Evolutionary conservation across 2,113 vertebrate genomes (phyloP).

Genomic region (Bubo scandiacus): DNA sequence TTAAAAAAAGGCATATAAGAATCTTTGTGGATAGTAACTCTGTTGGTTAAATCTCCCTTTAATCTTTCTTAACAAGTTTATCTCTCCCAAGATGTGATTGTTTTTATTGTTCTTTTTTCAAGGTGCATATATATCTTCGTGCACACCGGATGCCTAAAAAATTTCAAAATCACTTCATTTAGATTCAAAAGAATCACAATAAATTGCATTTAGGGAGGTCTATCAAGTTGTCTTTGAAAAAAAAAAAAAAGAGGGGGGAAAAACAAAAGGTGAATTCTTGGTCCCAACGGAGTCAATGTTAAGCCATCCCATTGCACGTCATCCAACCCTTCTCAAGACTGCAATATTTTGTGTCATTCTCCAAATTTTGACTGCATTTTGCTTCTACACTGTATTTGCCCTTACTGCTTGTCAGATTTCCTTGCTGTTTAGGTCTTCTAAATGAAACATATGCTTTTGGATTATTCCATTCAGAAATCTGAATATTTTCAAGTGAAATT

Average conservation of each 20-base stretch:
- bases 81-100: background rate
- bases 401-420: background rate
- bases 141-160: background rate
- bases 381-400: accelerated
- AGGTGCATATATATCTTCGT: background rate
- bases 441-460: background rate
- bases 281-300: background rate
- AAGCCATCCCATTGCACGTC: background rate
- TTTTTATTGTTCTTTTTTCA: background rate
- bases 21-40: background rate
- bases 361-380: background rate
- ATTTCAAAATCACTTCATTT: background rate
- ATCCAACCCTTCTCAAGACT: background rate
- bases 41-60: background rate
- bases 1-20: background rate
- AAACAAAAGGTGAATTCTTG: background rate
- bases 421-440: background rate
- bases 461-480: background rate
- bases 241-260: accelerated
- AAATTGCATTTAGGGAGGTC: background rate
- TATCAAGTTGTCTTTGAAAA: background rate
- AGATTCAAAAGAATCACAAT: background rate
- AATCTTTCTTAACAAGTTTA: conserved; percentile 6
- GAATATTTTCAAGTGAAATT: background rate
- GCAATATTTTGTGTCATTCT: background rate